Base-by-base conservation (phyloP, 2,113 vertebrate genomes). In the Alethe diademata region DNA sequence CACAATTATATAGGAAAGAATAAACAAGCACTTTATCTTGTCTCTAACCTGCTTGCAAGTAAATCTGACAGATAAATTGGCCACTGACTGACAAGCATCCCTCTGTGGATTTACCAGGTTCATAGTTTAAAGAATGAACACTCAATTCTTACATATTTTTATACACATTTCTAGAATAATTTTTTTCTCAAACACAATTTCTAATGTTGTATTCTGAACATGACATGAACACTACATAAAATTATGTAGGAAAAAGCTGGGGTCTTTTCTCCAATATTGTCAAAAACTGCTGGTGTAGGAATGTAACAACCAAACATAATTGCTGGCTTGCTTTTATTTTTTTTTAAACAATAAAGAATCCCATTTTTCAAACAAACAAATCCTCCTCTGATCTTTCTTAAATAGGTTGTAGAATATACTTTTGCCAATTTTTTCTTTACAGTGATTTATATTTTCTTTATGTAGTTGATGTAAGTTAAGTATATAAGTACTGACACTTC, bases 291-390 rank as follows among this genome's bases (percentile, higher is more conserved):
- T 71, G 31, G 19, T 43, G 89, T 71, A 36, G 31, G 26, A 74
- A 58, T 47, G 16, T 18, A 86, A 33, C 6, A 70, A 70, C 12
- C 5, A 56, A 65, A 33, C 8, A 5, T 16, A 56, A 33, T 31
- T 53, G 11, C 9, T 60, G 3, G 1, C 0, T n/a, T 58, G 11
- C 7, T 14, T 48, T 48, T 47, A 6, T 47, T 48, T 18, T 13
- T 19, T 42, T 26, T 56, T 57, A 8, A 6, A 56, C 1, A 17
- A 5, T 26, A 36, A 60, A 74, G 3, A 64, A 36, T 57, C 23
- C 6, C 1, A 4, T 65, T 88, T 89, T 75, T 35, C 7, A 43
- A 66, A 76, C 5, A 74, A 86, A 56, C 6, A 78, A 81, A 36
- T 80, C 2, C 2, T 78, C 78, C 25, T 61, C 38, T 58, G 26